Evolutionary conservation across 2,797 vertebrate genomes (phyloP).

Genomic region (Huso huso): DNA sequence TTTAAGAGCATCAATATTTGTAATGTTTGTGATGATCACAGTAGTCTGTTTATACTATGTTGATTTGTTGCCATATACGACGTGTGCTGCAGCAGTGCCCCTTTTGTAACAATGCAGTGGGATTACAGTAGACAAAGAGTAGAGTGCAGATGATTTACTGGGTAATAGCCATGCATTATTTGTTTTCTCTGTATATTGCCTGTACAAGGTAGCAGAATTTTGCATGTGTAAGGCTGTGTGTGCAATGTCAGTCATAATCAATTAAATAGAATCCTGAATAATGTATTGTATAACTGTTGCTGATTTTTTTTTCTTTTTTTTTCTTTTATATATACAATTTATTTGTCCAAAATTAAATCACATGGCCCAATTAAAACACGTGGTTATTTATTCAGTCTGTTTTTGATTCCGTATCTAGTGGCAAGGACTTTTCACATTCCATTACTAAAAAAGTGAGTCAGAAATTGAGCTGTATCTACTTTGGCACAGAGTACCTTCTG

Average conservation of each 20-base stretch:
- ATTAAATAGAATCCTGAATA: constrained; percentile 29
- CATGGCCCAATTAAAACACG: too few relatives aligned
- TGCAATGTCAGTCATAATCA: background rate
- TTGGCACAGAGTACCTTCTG: constrained; percentile 8
- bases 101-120: constrained; percentile 37
- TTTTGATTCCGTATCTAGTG: too few relatives aligned
- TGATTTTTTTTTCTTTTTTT: constrained; percentile 35
- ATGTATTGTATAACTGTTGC: constrained; percentile 29
- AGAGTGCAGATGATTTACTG: constrained; percentile 41
- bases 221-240: too few relatives aligned
- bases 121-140: constrained; percentile 40
- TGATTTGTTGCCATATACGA: background rate
- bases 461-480: constrained; percentile 42
- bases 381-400: too few relatives aligned
- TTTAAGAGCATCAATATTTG: too few relatives aligned
- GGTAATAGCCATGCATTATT: constrained; percentile 51
- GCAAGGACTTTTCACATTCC: too few relatives aligned
- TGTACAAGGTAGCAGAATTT: too few relatives aligned
- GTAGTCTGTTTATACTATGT: too few relatives aligned
- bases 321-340: constrained; percentile 31
- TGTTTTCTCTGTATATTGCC: constrained; percentile 34
- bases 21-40: too few relatives aligned
- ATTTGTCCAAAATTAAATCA: too few relatives aligned
- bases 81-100: constrained; percentile 27
- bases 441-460: background rate